phyloP scores from a whole-genome alignment of 2,797 vertebrate genomes.

The Lithobates pipiens region DNA sequence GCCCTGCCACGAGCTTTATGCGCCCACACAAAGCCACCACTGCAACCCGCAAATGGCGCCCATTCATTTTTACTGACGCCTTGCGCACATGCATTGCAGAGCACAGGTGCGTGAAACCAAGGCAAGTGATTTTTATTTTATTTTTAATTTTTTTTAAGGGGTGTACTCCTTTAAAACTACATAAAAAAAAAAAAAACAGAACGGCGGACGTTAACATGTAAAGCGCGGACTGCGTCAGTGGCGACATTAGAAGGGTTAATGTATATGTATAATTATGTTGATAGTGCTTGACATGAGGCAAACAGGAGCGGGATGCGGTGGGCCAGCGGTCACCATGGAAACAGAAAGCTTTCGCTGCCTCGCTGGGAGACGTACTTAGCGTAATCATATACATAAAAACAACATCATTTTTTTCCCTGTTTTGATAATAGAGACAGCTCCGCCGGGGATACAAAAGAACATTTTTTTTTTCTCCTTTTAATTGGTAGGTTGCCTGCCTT shows the following conservation, averaged over 20 bases:
- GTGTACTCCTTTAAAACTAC: too few relatives aligned
- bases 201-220: too few relatives aligned
- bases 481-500: not conserved
- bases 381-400: constrained; percentile 54
- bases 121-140: too few relatives aligned
- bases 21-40: too few relatives aligned
- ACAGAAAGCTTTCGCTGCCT: constrained; percentile 55
- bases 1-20: too few relatives aligned
- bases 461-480: not conserved
- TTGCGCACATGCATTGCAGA: too few relatives aligned
- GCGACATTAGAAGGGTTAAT: constrained; percentile 18
- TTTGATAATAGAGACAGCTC: constrained; percentile 34
- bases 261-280: constrained; percentile 49
- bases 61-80: too few relatives aligned
- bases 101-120: too few relatives aligned
- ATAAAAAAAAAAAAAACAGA: too few relatives aligned
- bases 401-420: constrained; percentile 44
- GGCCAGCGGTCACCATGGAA: constrained; percentile 45
- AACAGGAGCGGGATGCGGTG: constrained; percentile 10
- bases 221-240: not conserved
- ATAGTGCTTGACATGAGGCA: constrained; percentile 28
- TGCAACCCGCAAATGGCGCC: too few relatives aligned
- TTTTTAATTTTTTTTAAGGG: too few relatives aligned
- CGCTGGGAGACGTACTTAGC: constrained; percentile 47
- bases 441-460: constrained; percentile 12